Conservation (phyloP, 2,888 invertebrate species). For the Pilophorus perplexus region DNA sequence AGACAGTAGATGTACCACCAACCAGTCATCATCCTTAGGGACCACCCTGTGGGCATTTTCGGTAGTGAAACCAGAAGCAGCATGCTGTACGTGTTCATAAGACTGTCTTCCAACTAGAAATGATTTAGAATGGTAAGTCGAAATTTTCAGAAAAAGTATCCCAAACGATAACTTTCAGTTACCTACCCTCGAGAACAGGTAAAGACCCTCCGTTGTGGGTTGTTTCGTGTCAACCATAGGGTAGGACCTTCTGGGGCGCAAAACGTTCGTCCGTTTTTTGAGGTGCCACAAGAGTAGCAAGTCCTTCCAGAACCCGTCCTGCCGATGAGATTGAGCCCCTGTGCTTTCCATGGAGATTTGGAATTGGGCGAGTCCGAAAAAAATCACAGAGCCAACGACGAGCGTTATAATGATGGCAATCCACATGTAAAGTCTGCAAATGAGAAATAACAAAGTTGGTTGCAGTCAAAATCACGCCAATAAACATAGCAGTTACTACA, state of each 20-base stretch:
- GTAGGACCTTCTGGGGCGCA: conserved; percentile 12
- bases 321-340: background rate
- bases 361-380: conserved; percentile 63
- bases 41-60: conserved; percentile 74
- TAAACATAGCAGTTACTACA: no score
- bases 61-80: conserved; percentile 69
- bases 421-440: conserved; percentile 61
- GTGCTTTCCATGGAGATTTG: conserved; percentile 51
- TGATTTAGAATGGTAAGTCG: background rate
- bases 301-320: conserved; percentile 40
- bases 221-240: background rate
- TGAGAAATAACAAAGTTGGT: no score
- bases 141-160: no score
- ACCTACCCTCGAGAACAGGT: conserved; percentile 60
- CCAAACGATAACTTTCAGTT: no score
- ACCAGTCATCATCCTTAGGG: conserved; percentile 74
- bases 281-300: conserved; percentile 33
- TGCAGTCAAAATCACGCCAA: background rate
- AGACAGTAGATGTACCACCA: conserved; percentile 87
- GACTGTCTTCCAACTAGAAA: conserved; percentile 65
- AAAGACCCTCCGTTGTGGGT: conserved; percentile 56
- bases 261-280: conserved; percentile 22
- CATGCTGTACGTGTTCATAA: conserved; percentile 79
- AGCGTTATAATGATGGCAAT: conserved; percentile 67
- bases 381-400: conserved; percentile 63